Base-by-base conservation (phyloP, 2,797 vertebrate genomes). In the Sebastes trivittatus region DNA sequence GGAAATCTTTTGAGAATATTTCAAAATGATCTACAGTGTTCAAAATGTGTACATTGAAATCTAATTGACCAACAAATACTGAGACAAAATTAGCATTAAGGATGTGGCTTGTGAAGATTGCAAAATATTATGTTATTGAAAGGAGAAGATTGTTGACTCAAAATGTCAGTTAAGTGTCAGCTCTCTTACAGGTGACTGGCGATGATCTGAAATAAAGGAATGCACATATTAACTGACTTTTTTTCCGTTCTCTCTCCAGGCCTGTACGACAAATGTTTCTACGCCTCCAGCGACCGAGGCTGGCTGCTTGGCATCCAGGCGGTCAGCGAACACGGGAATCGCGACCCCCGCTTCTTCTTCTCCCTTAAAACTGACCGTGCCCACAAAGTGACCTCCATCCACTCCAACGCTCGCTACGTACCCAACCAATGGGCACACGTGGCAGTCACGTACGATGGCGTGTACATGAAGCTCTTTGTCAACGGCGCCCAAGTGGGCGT, bases 261-360 rank as follows among this genome's bases (percentile, higher is more conserved):
- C 87, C 95, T 99, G 25, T 99, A 98, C 87, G 98, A 99, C 96
- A 99, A 99, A 95, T 99, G 98, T 95, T 98, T 98, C 96, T 99
- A 98, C 83, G 97, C 97, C 89, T 98, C 98, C 65, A 97, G 97
- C 77, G 98, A 99, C 94, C 97, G 97, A 86, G 98, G 98, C 91
- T 99, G 98, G 98, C 95, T 98, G 85, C 95, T 99, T 90, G 98
- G 98, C 71, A 98, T 99, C 95, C 96, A 97, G 94, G 96, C 98
- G 59, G 86, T 98, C 87, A 97, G 97, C 75, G 98, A 99, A 91
- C 96, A 98, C 67, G 97, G 97, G 80, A 98, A 97, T 90, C 97
- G 97, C 85, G 98, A 99, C 84, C 97, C 98, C 16, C 98, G 98
- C 64, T 98, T 97, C 95, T 99, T 98, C 95, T 99, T 99, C 95